Conservation (phyloP, 2,888 invertebrate genomes). For the Meiosimyza platycephala region DNA sequence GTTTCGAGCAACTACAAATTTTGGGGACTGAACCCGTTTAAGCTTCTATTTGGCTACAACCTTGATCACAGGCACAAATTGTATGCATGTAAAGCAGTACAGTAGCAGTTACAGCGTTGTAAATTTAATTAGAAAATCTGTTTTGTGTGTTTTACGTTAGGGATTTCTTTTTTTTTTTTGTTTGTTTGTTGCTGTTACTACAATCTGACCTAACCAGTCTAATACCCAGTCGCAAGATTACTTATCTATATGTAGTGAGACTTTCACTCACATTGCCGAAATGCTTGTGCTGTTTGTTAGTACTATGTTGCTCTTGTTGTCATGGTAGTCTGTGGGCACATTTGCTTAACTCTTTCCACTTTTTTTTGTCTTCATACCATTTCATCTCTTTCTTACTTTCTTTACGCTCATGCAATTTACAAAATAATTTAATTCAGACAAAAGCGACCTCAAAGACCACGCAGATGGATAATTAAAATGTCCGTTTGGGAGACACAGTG, state of each 20-base stretch:
- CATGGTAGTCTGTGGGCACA: not conserved
- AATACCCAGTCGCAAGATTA: not conserved
- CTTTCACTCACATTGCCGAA: not conserved
- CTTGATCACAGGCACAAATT: no score
- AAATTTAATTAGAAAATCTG: slow-evolving; percentile 21
- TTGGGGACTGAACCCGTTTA: no score
- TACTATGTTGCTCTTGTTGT: no score
- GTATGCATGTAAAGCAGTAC: slow-evolving; percentile 11
- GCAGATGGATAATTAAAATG: slow-evolving; percentile 30
- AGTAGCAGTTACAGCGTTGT: not conserved
- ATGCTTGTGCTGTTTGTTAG: no score
- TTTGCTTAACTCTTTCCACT: not conserved
- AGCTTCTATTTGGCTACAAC: no score
- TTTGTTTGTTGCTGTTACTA: no score
- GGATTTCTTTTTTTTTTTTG: not conserved
- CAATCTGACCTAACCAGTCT: not conserved
- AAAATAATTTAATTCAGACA: slow-evolving; percentile 20
- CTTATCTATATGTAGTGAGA: not conserved
- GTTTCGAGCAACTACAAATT: no score
- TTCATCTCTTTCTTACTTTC: not conserved
- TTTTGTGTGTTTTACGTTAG: not conserved
- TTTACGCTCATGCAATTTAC: not conserved
- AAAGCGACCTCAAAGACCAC: slow-evolving; percentile 27
- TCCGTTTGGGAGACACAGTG: slow-evolving; percentile 11
- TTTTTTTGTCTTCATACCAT: no score